A percentile compares a stretch with the other conserved stretches of the same genome.
Conservation (phyloP, 2,888 invertebrate genomes). For the Hyposoter dolosus region DNA sequence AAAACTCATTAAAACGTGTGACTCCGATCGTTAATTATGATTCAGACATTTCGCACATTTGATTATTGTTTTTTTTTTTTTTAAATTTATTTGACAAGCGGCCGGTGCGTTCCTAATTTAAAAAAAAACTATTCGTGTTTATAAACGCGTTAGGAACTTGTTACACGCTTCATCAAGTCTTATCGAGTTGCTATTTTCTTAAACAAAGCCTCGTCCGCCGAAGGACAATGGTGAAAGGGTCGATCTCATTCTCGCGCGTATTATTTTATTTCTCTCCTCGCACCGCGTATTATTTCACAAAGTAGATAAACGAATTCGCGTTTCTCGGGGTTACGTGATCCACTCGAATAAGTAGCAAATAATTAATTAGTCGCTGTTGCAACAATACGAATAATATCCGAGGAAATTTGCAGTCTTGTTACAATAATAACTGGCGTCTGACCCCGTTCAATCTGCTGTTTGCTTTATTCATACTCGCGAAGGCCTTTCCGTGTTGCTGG, state of each 20-base stretch:
- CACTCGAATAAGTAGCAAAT: conserved; percentile 27
- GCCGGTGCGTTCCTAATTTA: not conserved
- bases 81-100: not conserved
- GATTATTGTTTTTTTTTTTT: no score
- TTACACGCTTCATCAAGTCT: not conserved
- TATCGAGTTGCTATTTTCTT: conserved; percentile 9
- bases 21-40: not conserved
- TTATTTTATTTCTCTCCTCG: conserved; percentile 30
- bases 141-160: not conserved
- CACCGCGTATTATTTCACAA: conserved; percentile 18
- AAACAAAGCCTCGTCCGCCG: conserved; percentile 13
- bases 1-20: not conserved
- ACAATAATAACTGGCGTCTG: conserved; percentile 45
- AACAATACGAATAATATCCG: conserved; percentile 12
- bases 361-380: conserved; percentile 47
- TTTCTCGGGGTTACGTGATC: conserved; percentile 28
- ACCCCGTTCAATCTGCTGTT: conserved; percentile 72
- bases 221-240: conserved; percentile 60
- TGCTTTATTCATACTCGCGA: conserved; percentile 71
- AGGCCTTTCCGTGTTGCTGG: conserved; percentile 61
- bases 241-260: conserved; percentile 50
- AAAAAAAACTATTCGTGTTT: not conserved
- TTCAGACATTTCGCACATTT: not conserved
- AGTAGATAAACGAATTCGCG: conserved; percentile 14
- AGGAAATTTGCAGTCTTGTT: conserved; percentile 53